A percentile compares a stretch with the other conserved stretches of the same genome.
These are phyloP conservation scores for Drosophila azteca DNA, from an alignment of 1,140 invertebrate genomes.

Conservation along the genomic window DNA sequence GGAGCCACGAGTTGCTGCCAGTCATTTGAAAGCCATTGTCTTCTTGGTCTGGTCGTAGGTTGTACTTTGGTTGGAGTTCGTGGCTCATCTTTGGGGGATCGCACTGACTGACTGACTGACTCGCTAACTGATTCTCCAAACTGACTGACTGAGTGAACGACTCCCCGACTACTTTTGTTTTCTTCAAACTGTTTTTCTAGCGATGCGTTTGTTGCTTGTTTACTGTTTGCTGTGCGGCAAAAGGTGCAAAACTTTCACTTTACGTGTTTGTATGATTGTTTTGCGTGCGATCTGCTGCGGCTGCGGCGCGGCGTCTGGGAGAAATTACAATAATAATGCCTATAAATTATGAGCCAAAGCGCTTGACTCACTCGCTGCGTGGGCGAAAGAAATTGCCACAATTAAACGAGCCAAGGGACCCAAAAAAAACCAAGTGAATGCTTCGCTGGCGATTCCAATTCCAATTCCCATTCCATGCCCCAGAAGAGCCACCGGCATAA, in stretches of 20 bases:
- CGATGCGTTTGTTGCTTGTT: slow-evolving; percentile 61
- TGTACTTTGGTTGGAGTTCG: slow-evolving; percentile 48
- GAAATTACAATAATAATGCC: slow-evolving; percentile 80
- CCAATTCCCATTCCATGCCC: background rate
- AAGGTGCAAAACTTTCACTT: slow-evolving; percentile 81
- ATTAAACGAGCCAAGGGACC: slow-evolving; percentile 58
- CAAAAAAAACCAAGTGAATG: slow-evolving; percentile 42
- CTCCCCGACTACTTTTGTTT: slow-evolving; percentile 52
- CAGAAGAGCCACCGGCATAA: slow-evolving; percentile 13
- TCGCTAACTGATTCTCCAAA: background rate
- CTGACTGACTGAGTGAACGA: slow-evolving; percentile 23
- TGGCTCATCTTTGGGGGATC: slow-evolving; percentile 56
- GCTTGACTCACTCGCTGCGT: slow-evolving; percentile 51
- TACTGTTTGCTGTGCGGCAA: slow-evolving; percentile 40
- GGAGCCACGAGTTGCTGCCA: slow-evolving; percentile 47
- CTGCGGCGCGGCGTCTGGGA: slow-evolving; percentile 42
- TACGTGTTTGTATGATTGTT: slow-evolving; percentile 69
- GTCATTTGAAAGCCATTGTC: slow-evolving; percentile 78
- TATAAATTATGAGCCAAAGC: slow-evolving; percentile 68
- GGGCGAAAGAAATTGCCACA: slow-evolving; percentile 61
- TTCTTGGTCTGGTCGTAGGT: slow-evolving; percentile 39
- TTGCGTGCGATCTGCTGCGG: slow-evolving; percentile 70
- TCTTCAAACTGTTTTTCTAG: slow-evolving; percentile 55
- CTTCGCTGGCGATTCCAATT: slow-evolving; percentile 36
- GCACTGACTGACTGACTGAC: slow-evolving; percentile 35